Evolutionary conservation across 2,113 vertebrate species (phyloP).

Genomic region (Ctenodactylus gundi): DNA sequence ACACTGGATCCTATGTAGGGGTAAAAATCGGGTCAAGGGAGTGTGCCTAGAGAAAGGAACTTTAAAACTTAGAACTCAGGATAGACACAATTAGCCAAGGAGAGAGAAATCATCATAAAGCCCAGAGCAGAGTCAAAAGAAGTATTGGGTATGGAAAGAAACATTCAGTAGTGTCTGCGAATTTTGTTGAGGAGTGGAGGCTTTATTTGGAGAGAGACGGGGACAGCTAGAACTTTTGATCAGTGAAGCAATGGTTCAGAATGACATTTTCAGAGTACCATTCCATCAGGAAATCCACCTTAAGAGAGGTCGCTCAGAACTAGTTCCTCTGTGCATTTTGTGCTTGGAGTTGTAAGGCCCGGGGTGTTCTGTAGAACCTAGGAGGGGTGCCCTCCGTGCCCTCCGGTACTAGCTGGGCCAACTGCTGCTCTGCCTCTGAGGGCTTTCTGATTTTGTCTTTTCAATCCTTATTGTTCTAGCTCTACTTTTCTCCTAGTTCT

Average conservation of each 20-base stretch:
- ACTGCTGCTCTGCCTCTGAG: background rate
- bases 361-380: rapidly evolving
- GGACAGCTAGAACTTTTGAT: background rate
- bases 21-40: too few species aligned
- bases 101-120: background rate
- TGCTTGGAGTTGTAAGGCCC: background rate
- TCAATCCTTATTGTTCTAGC: background rate
- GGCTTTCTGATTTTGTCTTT: background rate
- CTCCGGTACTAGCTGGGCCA: too few species aligned
- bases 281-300: background rate
- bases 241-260: background rate
- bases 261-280: background rate
- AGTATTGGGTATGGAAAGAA: background rate
- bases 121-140: background rate
- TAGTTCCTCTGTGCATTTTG: background rate
- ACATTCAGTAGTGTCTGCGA: background rate
- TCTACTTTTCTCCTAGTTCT: background rate
- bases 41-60: background rate
- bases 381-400: background rate
- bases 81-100: background rate
- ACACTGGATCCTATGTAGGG: background rate
- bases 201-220: background rate
- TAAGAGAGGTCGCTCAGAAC: background rate
- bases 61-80: background rate
- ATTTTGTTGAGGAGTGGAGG: background rate